phyloP scores from a whole-genome alignment of 2,888 invertebrate genomes.

The Synergus gifuensis region DNA sequence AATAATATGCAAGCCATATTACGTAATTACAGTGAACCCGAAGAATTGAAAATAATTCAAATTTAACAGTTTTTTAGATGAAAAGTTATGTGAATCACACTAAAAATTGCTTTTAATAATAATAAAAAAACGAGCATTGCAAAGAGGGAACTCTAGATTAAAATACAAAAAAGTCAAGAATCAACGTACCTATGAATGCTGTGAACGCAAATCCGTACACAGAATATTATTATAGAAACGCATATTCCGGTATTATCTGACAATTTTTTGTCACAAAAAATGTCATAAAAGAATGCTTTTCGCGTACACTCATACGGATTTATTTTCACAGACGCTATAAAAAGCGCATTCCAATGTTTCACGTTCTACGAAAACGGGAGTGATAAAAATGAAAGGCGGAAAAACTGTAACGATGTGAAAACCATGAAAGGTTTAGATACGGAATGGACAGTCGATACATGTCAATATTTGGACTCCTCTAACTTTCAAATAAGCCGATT shows the following conservation, averaged over 20 bases:
- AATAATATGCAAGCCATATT: neutral
- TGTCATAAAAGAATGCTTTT: constrained; percentile 25
- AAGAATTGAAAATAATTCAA: too few species aligned
- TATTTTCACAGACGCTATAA: constrained; percentile 6
- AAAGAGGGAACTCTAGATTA: neutral
- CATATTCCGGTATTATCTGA: neutral
- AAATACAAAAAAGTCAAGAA: neutral
- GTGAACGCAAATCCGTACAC: constrained; percentile 2
- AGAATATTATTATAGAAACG: neutral
- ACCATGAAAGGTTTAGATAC: neutral
- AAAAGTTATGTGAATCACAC: neutral
- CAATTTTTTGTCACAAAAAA: constrained; percentile 26
- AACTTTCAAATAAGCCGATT: neutral
- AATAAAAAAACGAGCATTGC: neutral
- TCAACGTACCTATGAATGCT: neutral
- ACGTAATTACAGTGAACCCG: too few species aligned
- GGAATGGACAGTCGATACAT: neutral
- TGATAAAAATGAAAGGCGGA: neutral
- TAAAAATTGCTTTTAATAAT: neutral
- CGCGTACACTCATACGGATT: constrained; percentile 8
- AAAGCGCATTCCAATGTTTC: neutral
- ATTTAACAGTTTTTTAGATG: too few species aligned
- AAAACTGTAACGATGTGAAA: neutral
- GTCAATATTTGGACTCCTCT: neutral
- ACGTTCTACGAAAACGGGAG: constrained; percentile 10